Base-by-base conservation (phyloP, 2,888 invertebrate genomes). In the Auanema freiburgensis region DNA sequence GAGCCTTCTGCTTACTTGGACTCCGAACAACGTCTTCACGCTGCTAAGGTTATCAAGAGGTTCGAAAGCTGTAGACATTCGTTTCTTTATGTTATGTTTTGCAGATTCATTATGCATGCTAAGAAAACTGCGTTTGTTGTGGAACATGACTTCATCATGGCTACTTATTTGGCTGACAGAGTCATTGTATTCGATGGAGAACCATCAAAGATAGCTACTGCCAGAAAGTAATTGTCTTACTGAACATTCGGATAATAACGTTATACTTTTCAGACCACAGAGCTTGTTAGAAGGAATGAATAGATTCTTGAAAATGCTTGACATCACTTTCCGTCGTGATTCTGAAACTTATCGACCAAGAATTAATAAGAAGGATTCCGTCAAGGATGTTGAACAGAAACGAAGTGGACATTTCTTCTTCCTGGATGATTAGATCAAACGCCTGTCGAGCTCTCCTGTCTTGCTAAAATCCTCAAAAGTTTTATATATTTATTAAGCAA, bases 111-210 rank as follows among this genome's bases (percentile, higher is more conserved):
- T 84, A 88, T 99, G 50, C 98, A 98, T 83, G 95, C 98, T 0
- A 99, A 99, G 87, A 94, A 97, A 85, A 98, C 98, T 8, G 98
- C 97, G 12, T 99, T 98, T 85, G 91, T 98, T 16, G 98, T 98
- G 1, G 98, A 98, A 89, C 98, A 98, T 90, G 97, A 98, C 87
- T 98, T 99, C 85, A 99, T 99, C 75, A 99, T 98, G 98, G 97
- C 97, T 16, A 99, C 98, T 0, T 99, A 99, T 85, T 88, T 98
- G 69, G 80, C 88, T 95, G 98, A 99, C 85, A 89, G 97, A 50
- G 98, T 98, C 2, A 95, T 98, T 75, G 97, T 99, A 55, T 96
- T 98, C 85, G 97, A 97, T 84, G 98, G 98, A 54, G 87, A 87
- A 50, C 97, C 98, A 0, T 95, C 96, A 0, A 89, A 94, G 1